A percentile compares a stretch with the other conserved stretches of the same genome.
phyloP scores from a whole-genome alignment of 2,888 invertebrate species.

The Tenthredo distinguenda region DNA sequence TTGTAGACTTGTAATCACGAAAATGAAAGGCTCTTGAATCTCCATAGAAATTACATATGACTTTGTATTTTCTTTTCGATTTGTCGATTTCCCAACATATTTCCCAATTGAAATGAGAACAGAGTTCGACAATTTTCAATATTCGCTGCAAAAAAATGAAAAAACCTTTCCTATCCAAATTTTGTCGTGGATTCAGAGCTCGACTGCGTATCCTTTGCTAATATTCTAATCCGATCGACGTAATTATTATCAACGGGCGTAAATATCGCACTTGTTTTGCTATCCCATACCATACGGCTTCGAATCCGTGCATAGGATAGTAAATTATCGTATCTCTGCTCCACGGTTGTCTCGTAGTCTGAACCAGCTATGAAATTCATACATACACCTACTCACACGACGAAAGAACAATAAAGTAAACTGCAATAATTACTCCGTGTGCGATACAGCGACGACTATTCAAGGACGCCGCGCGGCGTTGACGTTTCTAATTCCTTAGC shows the following conservation, averaged over 20 bases:
- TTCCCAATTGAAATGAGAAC: neutral
- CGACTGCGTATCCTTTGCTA: too few species aligned
- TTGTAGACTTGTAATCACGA: too few species aligned
- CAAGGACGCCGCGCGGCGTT: slow-evolving; percentile 3
- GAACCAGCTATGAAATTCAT: neutral
- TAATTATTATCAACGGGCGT: too few species aligned
- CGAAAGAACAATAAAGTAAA: neutral
- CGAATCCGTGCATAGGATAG: neutral
- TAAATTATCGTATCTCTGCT: neutral
- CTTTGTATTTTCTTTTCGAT: neutral
- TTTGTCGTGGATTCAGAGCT: too few species aligned
- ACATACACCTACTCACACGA: neutral
- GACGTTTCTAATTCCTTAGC: neutral
- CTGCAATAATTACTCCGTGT: neutral
- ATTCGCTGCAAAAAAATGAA: too few species aligned
- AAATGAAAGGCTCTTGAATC: neutral
- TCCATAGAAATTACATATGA: neutral
- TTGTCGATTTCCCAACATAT: neutral
- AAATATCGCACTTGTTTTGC: neutral
- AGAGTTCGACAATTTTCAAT: neutral
- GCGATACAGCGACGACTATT: neutral
- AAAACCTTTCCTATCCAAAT: too few species aligned
- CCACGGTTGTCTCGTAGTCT: neutral
- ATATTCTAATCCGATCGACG: too few species aligned
- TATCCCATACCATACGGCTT: neutral